Conservation (phyloP, 2,113 vertebrate genomes). For the Eulacestoma nigropectus region DNA sequence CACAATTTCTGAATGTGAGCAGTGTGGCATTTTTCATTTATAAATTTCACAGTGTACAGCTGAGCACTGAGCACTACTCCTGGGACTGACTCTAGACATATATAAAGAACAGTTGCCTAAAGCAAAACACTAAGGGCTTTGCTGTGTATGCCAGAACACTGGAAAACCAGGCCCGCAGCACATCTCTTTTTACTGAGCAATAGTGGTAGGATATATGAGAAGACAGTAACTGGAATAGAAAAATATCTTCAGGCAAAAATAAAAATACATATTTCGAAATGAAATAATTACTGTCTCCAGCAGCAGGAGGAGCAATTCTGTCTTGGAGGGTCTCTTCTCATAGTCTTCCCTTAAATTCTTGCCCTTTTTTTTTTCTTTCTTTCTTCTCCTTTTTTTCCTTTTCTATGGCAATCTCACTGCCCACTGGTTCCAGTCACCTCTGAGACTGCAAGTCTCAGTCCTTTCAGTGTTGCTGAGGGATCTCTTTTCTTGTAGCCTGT, state of each 20-base stretch:
- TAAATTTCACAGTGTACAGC: background rate
- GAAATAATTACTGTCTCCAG: background rate
- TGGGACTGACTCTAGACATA: background rate
- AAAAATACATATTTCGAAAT: background rate
- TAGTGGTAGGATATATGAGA: background rate
- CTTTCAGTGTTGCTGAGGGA: background rate
- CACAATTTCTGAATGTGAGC: background rate
- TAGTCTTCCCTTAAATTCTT: background rate
- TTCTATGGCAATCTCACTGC: background rate
- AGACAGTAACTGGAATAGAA: background rate
- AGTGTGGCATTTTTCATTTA: background rate
- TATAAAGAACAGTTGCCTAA: background rate
- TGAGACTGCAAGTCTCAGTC: background rate
- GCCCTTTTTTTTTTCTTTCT: accelerated
- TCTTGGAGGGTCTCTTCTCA: background rate
- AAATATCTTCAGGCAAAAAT: background rate
- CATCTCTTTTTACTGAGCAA: background rate
- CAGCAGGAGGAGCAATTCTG: background rate
- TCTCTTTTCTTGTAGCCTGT: background rate
- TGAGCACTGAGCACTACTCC: background rate
- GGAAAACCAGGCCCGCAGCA: background rate
- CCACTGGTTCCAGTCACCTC: background rate
- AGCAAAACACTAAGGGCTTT: background rate
- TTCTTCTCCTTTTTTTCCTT: background rate
- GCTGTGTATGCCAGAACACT: background rate